A percentile compares a stretch with the other conserved stretches of the same genome.
These are phyloP conservation scores for Heliocidaris erythrogramma DNA, from an alignment of 35 echinoderm and acorn worm genomes.

Conservation along the genomic window DNA sequence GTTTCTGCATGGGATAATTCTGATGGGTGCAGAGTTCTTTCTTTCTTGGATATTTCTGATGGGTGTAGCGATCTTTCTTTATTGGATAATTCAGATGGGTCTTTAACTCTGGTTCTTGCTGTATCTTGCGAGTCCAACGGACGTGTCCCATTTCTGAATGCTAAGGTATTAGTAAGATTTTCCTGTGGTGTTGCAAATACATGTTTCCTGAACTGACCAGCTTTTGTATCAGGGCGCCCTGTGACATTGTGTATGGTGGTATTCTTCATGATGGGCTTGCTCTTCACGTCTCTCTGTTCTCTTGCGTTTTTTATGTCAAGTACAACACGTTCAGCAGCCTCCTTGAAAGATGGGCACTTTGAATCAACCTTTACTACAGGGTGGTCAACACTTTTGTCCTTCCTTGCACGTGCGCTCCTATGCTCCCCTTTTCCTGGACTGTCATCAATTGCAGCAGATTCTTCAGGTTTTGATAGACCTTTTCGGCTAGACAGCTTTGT, in stretches of 20 bases:
- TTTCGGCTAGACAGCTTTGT: not conserved
- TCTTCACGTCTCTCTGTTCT: not conserved
- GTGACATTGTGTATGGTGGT: slow-evolving; percentile 83
- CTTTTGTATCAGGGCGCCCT: slow-evolving; percentile 86
- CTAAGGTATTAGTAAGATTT: slow-evolving; percentile 51
- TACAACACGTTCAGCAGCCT: not conserved
- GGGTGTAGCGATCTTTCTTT: not conserved
- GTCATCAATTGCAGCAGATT: not conserved
- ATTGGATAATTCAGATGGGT: not conserved
- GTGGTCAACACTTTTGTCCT: not conserved
- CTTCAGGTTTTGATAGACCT: not conserved
- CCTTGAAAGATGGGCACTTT: not conserved
- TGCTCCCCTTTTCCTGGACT: not conserved
- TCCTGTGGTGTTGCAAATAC: slow-evolving; percentile 75
- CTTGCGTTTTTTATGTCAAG: not conserved
- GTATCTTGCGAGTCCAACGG: not conserved
- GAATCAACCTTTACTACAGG: not conserved
- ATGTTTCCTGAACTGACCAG: slow-evolving; percentile 74
- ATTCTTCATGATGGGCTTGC: slow-evolving; percentile 60
- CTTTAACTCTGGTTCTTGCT: not conserved
- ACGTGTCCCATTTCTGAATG: slow-evolving; percentile 22
- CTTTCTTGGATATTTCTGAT: not conserved
- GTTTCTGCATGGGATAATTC: not conserved
- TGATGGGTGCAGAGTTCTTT: not conserved
- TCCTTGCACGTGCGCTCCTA: not conserved